Evolutionary conservation across 2,888 invertebrate species (phyloP), one percentile per base, ranked within the genome.

Genomic region (Philonicus albiceps): DNA sequence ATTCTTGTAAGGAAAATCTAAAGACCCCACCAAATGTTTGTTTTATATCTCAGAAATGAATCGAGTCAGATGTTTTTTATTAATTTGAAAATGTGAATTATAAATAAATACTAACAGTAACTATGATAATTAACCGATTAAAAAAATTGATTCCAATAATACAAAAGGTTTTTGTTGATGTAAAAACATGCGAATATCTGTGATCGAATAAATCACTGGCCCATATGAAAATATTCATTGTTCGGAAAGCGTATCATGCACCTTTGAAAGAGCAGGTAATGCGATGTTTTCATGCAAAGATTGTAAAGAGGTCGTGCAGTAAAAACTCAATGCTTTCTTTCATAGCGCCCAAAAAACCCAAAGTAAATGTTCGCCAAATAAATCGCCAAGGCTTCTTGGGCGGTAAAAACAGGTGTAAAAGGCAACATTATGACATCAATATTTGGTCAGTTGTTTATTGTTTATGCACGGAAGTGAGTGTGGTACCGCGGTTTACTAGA

Each of bases 361-460:
- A 22, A 22, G 22, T 3, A 11, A 64, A 1, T 64, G 64, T 22
- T 55, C 22, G 55, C 22, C 3, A 22, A 55, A 22, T 16, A n/a
- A n/a, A 49, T 49, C 49, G 49, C n/a, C 64, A 64, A 64, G 64
- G 22, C 11, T 22, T 64, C 22, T 1, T 11, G 19, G 22, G 64
- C 64, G 64, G 27, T 64, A 64, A 31, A 74, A 74, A 74, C 73
- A 73, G 73, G 74, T 74, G 74, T 74, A 74, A 74, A 74, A 31
- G 37, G 31, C 34, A 22, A n/a, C 40, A 19, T 43, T 40, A 76
- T 76, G 34, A 55, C 34, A 34, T 34, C 30, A 55, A 81, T 81
- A 64, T 81, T 81, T 81, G 43, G 81, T 81, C 34, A 22, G 34
- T 55, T 81, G 80, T 81, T 81, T 81, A 81, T 34, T 81, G 34